Evolutionary conservation across 2,113 vertebrate genomes (phyloP), one percentile per base, ranked within the genome.

Genomic region (Mirounga angustirostris): DNA sequence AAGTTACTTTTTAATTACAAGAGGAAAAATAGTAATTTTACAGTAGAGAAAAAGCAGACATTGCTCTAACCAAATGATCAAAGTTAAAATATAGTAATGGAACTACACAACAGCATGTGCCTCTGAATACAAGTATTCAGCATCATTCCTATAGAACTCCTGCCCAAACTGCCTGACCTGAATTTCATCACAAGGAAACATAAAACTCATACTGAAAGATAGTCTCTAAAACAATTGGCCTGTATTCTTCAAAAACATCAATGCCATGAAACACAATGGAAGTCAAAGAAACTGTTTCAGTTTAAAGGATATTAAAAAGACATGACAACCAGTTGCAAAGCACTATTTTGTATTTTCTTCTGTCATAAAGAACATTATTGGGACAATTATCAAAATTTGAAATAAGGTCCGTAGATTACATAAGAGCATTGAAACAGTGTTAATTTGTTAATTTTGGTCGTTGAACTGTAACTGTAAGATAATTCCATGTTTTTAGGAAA

Each of bases 1-100:
- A 56, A 85, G 56, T 89, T 46, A 65, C 10, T 85, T 79, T 43
- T 89, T 50, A 71, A 89, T 85, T 80, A 80, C 13, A 94, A 95
- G 13, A 7, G 21, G 7, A 22, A 13, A 40, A 93, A 43, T 8
- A 79, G 56, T 87, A 92, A 92, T 15, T 87, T 73, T 46, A 73
- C 1, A 54, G 54, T 43, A 43, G 81, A 80, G 73, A 86, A 89
- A 80, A 2, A 4, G 46, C 18, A 54, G 56, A 36, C 15, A 19
- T 15, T 36, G 13, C 40, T 93, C 28, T 61, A 91, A 91, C 50
- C 50, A 61, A 33, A 59, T 54, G 28, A 76, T 81, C 40, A 78
- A 76, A 91, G 59, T 22, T 76, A 76, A 91, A 76, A 4, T 74
- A 18, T 71, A 63, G 28, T n/a, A 52, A 95, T 30, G 58, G 33